Conservation (phyloP, 1,140 invertebrate genomes). For the Apis laboriosa region DNA sequence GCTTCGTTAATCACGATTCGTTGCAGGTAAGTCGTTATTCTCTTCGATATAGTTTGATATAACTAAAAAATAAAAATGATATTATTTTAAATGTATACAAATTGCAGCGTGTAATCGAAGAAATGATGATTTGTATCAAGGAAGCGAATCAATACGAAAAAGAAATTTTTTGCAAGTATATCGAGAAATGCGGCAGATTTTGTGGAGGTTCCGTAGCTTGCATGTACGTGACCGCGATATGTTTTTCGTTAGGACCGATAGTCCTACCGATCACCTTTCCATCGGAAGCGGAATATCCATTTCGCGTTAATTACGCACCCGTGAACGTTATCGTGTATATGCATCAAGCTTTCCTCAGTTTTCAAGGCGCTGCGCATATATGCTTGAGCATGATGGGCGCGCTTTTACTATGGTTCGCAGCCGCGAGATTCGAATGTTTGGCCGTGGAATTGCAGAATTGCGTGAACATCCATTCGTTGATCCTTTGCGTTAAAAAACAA, state of each 20-base stretch:
- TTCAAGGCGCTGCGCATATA: constrained; percentile 49
- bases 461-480: constrained; percentile 13
- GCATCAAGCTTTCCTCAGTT: constrained; percentile 49
- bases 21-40: constrained; percentile 18
- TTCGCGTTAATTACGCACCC: constrained; percentile 38
- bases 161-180: constrained; percentile 21
- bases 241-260: constrained; percentile 42
- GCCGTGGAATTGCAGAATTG: constrained; percentile 6
- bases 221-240: neutral
- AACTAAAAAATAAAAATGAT: neutral
- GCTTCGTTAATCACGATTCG: neutral
- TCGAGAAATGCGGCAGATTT: constrained; percentile 18
- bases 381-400: constrained; percentile 53
- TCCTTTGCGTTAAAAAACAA: constrained; percentile 51
- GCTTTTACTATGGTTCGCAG: constrained; percentile 58
- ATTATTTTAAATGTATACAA: too few relatives aligned
- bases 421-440: constrained; percentile 62
- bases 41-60: neutral
- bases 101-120: constrained; percentile 36
- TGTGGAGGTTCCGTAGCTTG: neutral
- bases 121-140: constrained; percentile 29
- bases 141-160: constrained; percentile 15
- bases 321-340: constrained; percentile 43
- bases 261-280: constrained; percentile 55
- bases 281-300: constrained; percentile 54